These are phyloP conservation scores for Amazonetta brasiliensis DNA, from an alignment of 2,797 vertebrate genomes.

Conservation along the genomic window DNA sequence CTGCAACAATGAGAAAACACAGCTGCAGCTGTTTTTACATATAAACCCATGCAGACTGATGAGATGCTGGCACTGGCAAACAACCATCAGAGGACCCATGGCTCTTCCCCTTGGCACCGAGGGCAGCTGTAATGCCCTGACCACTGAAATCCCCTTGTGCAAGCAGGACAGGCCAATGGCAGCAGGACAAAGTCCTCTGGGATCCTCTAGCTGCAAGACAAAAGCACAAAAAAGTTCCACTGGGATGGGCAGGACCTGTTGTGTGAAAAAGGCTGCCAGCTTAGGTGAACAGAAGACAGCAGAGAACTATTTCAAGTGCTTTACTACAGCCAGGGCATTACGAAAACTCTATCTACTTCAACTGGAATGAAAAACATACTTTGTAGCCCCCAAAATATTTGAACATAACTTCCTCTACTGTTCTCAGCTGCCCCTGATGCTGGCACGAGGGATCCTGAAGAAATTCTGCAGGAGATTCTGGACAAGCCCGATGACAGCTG, in stretches of 20 bases:
- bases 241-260: not conserved
- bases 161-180: not conserved
- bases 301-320: not conserved
- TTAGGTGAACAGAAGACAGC: not conserved
- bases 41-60: not conserved
- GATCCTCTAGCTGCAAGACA: not conserved
- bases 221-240: not conserved
- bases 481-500: not conserved
- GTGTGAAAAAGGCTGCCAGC: not conserved
- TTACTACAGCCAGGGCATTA: not conserved
- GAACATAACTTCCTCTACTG: not conserved
- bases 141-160: not conserved
- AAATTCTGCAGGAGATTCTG: not conserved
- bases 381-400: not conserved
- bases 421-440: not conserved
- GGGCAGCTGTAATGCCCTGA: not conserved
- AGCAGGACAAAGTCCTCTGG: not conserved
- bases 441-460: not conserved
- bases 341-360: not conserved
- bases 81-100: not conserved
- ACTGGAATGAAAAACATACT: not conserved
- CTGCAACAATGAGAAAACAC: not conserved
- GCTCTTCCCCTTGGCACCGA: not conserved
- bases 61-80: not conserved
- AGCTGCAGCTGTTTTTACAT: not conserved